Conservation (phyloP, 1,140 invertebrate genomes). For the Sweltsa coloradensis region DNA sequence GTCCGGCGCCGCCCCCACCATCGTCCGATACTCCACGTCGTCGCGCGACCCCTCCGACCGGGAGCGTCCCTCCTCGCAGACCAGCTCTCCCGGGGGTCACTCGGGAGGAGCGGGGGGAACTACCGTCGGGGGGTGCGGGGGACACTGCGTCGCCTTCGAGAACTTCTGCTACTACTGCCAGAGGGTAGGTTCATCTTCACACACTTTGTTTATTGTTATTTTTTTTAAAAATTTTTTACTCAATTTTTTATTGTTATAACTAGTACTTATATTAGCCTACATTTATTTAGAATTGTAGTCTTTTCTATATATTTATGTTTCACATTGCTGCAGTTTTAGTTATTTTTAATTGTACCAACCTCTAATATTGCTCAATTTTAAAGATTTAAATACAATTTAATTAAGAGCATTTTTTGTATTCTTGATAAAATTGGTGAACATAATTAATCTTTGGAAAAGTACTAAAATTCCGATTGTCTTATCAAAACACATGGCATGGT, state of each 20-base stretch:
- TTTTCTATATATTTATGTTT: neutral
- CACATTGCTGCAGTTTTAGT: neutral
- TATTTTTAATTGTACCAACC: no score
- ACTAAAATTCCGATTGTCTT: no score
- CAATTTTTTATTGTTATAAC: neutral
- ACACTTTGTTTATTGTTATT: no score
- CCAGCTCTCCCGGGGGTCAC: slow-evolving; percentile 4
- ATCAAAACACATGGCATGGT: no score
- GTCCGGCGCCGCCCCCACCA: neutral
- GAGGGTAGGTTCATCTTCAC: slow-evolving; percentile 33
- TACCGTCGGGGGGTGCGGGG: slow-evolving; percentile 44
- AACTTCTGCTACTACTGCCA: slow-evolving; percentile 51
- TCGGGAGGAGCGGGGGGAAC: slow-evolving; percentile 17
- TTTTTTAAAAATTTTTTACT: no score
- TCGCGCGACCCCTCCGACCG: slow-evolving; percentile 7
- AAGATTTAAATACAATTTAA: no score
- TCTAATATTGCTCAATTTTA: no score
- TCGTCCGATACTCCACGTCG: neutral
- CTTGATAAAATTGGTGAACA: no score
- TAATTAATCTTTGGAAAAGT: no score
- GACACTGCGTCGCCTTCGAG: slow-evolving; percentile 48
- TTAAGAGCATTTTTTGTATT: no score
- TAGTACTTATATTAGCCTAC: neutral
- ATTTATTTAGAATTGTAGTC: neutral
- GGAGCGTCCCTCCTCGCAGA: slow-evolving; percentile 7